A percentile compares a stretch with the other conserved stretches of the same genome.
phyloP scores from a whole-genome alignment of 2,888 invertebrate genomes.

The Caenorhabditis panamensis region DNA sequence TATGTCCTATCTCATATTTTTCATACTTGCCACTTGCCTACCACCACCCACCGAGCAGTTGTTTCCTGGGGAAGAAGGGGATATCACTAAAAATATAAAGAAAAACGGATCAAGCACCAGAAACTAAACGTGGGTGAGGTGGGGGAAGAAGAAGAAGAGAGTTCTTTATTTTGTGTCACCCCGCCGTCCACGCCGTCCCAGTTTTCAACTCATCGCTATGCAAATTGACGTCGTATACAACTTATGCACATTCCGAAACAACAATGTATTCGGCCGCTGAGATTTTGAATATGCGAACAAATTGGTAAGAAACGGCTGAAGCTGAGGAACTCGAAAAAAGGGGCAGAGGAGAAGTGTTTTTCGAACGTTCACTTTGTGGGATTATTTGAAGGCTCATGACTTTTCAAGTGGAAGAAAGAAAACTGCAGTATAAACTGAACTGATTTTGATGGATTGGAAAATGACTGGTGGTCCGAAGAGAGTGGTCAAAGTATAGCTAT shows the following conservation, averaged over 20 bases:
- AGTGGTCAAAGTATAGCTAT: neutral
- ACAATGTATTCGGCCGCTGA: neutral
- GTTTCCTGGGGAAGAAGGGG: slow-evolving; percentile 10
- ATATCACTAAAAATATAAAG: slow-evolving; percentile 14
- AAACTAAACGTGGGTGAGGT: slow-evolving; percentile 4
- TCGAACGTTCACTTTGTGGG: slow-evolving; percentile 25
- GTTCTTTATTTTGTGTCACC: slow-evolving; percentile 24
- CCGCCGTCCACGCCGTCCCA: slow-evolving; percentile 15
- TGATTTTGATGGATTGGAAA: slow-evolving; percentile 23
- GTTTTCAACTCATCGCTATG: slow-evolving; percentile 56
- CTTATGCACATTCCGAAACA: slow-evolving; percentile 52
- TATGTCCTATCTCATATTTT: slow-evolving; percentile 31
- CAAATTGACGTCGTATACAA: slow-evolving; percentile 56
- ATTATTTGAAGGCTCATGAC: slow-evolving; percentile 23
- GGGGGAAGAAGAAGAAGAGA: slow-evolving; percentile 3
- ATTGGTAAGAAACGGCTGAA: slow-evolving; percentile 36
- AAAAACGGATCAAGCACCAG: slow-evolving; percentile 33
- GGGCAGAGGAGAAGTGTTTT: neutral
- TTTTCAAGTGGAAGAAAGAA: slow-evolving; percentile 23
- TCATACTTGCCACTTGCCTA: slow-evolving; percentile 33
- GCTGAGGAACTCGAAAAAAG: neutral
- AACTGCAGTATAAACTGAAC: slow-evolving; percentile 2
- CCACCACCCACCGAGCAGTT: slow-evolving; percentile 23
- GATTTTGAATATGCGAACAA: slow-evolving; percentile 51
- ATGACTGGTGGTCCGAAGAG: slow-evolving; percentile 10